These are phyloP conservation scores for Microctonus aethiopoides DNA, from an alignment of 2,888 invertebrate species.

Conservation along the genomic window DNA sequence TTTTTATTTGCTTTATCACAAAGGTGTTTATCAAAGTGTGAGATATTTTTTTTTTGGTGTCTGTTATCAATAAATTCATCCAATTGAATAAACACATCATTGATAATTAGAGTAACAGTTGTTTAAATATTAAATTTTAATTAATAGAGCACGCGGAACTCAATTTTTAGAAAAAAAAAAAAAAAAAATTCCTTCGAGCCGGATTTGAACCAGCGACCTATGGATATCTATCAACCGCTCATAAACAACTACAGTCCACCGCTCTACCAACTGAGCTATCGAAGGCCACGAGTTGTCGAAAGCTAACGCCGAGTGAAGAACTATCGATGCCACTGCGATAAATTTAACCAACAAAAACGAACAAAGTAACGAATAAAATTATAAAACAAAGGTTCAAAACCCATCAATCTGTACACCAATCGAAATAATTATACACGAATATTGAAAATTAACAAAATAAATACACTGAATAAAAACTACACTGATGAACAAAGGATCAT, in stretches of 20 bases:
- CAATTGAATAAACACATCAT: neutral
- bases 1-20: neutral
- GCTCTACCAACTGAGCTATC: conserved; percentile 68
- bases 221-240: conserved; percentile 51
- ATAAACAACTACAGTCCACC: conserved; percentile 62
- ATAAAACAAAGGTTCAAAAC: too few species aligned
- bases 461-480: too few species aligned
- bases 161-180: conserved; percentile 12
- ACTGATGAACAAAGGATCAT: too few species aligned
- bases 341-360: too few species aligned
- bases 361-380: too few species aligned
- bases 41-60: too few species aligned
- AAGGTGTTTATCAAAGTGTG: neutral
- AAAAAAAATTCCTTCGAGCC: conserved; percentile 62
- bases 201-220: conserved; percentile 67
- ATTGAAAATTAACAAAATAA: too few species aligned
- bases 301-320: neutral
- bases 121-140: neutral
- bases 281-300: conserved; percentile 27
- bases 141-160: neutral
- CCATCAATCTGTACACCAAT: too few species aligned
- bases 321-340: neutral
- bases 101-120: neutral
- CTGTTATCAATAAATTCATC: neutral
- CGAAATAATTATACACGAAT: too few species aligned